phyloP scores from a whole-genome alignment of 1,140 invertebrate genomes.

The Trichonephila clavipes region DNA sequence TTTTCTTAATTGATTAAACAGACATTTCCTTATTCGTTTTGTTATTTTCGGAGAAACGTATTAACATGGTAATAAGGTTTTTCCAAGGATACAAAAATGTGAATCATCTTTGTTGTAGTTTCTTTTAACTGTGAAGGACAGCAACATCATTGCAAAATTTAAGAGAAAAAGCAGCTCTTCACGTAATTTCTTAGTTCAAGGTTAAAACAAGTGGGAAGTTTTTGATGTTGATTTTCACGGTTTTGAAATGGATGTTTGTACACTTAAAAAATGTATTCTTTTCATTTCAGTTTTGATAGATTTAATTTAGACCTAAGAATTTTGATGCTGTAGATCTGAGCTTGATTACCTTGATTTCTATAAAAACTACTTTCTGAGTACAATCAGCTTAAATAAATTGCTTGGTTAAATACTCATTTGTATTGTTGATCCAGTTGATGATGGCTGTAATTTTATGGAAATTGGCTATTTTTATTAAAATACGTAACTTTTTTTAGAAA shows the following conservation, averaged over 20 bases:
- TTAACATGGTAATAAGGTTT: background rate
- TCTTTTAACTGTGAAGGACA: background rate
- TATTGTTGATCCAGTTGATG: too few relatives aligned
- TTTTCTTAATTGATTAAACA: background rate
- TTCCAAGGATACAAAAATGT: background rate
- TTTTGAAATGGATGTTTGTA: background rate
- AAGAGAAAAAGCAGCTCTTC: background rate
- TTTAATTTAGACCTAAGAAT: background rate
- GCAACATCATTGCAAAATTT: background rate
- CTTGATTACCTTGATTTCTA: too few relatives aligned
- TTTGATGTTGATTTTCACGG: background rate
- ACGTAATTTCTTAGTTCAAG: background rate
- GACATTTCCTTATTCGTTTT: background rate
- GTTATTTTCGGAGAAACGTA: background rate
- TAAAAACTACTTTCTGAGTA: too few relatives aligned
- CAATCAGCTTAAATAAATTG: too few relatives aligned
- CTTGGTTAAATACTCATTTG: too few relatives aligned
- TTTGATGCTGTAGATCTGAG: too few relatives aligned
- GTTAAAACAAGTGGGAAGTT: background rate
- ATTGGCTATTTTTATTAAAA: too few relatives aligned
- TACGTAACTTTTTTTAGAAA: too few relatives aligned
- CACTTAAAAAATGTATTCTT: background rate
- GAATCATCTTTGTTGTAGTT: background rate
- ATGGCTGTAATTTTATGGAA: too few relatives aligned
- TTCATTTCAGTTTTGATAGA: background rate